Evolutionary conservation across 2,888 invertebrate species (phyloP).

Genomic region (Cerceris rybyensis): DNA sequence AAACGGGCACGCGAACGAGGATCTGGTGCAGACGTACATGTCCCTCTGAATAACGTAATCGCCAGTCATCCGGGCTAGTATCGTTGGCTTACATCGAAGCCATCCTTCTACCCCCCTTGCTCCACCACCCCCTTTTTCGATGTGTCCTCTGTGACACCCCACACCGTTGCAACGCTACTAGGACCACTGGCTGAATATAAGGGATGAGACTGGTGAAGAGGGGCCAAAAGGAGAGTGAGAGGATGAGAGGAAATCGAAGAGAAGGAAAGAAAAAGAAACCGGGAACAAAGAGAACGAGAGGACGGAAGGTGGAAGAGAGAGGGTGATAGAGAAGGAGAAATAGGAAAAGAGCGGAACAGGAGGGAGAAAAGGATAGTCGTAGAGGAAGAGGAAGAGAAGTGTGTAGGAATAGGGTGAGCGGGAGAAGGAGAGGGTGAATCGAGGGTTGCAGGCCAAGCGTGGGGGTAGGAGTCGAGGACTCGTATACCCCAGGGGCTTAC

Average conservation of each 20-base stretch:
- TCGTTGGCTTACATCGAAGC: constrained; percentile 68
- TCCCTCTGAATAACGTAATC: constrained; percentile 71
- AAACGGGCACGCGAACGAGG: constrained; percentile 56
- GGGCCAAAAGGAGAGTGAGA: constrained; percentile 1
- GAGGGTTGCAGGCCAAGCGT: constrained; percentile 61
- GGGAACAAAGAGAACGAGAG: constrained; percentile 1
- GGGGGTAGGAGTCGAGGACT: constrained; percentile 77
- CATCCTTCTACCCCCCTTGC: constrained; percentile 41
- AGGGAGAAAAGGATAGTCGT: constrained; percentile 20
- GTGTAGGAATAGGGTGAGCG: constrained; percentile 40
- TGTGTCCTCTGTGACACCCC: background rate
- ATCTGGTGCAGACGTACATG: constrained; percentile 51
- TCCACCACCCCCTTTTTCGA: constrained; percentile 32
- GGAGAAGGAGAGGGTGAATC: constrained; percentile 57
- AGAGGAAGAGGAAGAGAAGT: too few relatives aligned
- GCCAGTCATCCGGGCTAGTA: constrained; percentile 71
- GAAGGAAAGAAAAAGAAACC: constrained; percentile 6
- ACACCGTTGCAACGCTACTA: constrained; percentile 63
- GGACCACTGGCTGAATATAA: constrained; percentile 64
- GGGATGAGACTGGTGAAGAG: constrained; percentile 55
- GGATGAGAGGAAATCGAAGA: background rate
- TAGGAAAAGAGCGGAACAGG: constrained; percentile 26
- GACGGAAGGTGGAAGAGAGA: constrained; percentile 17
- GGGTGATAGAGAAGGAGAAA: constrained; percentile 31
- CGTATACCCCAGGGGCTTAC: constrained; percentile 77